A percentile compares a stretch with the other conserved stretches of the same genome.
phyloP scores from a whole-genome alignment of 1,140 invertebrate species.

The Nasonia vitripennis region DNA sequence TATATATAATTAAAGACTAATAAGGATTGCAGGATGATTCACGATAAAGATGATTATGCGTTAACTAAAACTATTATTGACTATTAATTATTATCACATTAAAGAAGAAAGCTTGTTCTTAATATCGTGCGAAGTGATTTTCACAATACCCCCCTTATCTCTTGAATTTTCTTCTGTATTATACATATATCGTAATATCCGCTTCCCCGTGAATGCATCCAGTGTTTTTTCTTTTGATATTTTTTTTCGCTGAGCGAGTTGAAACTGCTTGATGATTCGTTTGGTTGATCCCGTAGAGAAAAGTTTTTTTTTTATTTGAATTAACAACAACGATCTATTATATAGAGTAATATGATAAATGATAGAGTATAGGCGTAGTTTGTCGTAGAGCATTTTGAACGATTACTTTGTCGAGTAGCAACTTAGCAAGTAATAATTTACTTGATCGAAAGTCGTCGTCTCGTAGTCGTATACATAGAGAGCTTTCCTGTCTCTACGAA shows the following conservation, averaged over 20 bases:
- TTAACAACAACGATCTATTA: not conserved
- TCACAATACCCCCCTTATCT: not conserved
- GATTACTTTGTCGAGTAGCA: not conserved
- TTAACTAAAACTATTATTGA: constrained; percentile 51
- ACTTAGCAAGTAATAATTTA: constrained; percentile 1
- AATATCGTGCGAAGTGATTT: constrained; percentile 25
- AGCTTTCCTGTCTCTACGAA: not conserved
- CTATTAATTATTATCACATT: constrained; percentile 54
- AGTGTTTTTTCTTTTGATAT: not conserved
- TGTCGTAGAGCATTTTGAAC: not conserved
- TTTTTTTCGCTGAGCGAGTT: not conserved
- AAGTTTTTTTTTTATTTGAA: not conserved
- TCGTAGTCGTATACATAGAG: not conserved
- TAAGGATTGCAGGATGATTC: constrained; percentile 53
- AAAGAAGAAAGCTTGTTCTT: constrained; percentile 55
- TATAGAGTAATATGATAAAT: constrained; percentile 1
- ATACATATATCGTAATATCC: not conserved
- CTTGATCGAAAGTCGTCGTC: not conserved
- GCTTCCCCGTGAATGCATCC: not conserved
- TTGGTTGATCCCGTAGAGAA: not conserved
- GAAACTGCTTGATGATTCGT: no score
- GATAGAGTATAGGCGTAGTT: not conserved
- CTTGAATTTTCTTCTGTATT: not conserved
- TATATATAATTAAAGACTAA: constrained; percentile 52
- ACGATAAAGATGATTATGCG: constrained; percentile 51